A percentile compares a stretch with the other conserved stretches of the same genome.
Evolutionary conservation across 2,888 invertebrate genomes (phyloP).

Genomic region (Ethmia dodecea): DNA sequence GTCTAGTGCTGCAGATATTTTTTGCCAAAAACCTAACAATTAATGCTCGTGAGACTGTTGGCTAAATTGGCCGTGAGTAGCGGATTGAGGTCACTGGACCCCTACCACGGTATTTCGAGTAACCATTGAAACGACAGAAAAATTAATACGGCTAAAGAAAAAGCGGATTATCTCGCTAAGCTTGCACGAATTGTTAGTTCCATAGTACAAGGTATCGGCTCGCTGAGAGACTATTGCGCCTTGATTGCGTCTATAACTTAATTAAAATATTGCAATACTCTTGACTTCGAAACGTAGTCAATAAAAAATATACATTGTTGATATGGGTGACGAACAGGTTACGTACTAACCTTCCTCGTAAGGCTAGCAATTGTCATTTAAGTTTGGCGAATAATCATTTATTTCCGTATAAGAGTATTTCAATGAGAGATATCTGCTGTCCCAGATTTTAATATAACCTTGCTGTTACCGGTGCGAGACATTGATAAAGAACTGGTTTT

Average conservation of each 20-base stretch:
- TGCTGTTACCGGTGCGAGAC: slow-evolving; percentile 19
- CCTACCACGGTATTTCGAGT: slow-evolving; percentile 25
- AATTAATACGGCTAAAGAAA: neutral
- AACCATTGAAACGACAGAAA: neutral
- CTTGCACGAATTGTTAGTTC: no score
- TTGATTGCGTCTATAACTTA: slow-evolving; percentile 22
- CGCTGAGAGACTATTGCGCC: slow-evolving; percentile 16
- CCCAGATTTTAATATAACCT: slow-evolving; percentile 17
- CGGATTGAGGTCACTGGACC: slow-evolving; percentile 50
- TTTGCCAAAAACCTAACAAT: slow-evolving; percentile 51
- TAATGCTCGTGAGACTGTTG: slow-evolving; percentile 46
- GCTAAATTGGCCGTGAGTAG: slow-evolving; percentile 52
- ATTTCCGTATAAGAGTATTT: no score
- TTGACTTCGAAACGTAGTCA: no score
- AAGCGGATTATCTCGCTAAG: no score
- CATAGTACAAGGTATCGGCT: slow-evolving; percentile 20
- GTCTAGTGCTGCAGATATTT: slow-evolving; percentile 35
- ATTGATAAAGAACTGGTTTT: slow-evolving; percentile 26
- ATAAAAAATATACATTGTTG: no score
- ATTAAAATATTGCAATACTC: slow-evolving; percentile 22
- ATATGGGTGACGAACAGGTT: neutral
- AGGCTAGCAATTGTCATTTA: neutral
- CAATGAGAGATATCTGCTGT: slow-evolving; percentile 20
- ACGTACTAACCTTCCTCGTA: neutral
- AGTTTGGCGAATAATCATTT: neutral